Percentiles rank a stretch among this genome's conserved stretches.
phyloP scores from a whole-genome alignment of 1,140 invertebrate genomes.

The Chlorops oryzae region DNA sequence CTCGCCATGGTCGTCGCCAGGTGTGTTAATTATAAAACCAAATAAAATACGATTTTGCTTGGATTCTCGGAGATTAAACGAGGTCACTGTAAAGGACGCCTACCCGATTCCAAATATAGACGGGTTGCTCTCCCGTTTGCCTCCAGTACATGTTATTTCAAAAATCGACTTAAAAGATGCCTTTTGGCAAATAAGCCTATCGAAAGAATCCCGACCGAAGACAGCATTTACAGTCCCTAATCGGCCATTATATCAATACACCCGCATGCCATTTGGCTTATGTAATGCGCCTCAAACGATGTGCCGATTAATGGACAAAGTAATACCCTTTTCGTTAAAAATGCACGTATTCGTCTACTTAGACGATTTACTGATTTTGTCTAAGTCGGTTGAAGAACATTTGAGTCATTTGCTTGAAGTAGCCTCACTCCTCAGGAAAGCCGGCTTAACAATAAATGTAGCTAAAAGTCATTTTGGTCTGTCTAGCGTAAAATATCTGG shows the following conservation, averaged over 20 bases:
- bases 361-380: conserved; percentile 40
- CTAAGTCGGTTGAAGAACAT: conserved; percentile 41
- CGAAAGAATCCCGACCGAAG: conserved; percentile 25
- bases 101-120: conserved; percentile 29
- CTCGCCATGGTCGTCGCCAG: conserved; percentile 10
- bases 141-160: conserved; percentile 25
- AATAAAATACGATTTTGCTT: conserved; percentile 28
- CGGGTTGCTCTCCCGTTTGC: conserved; percentile 30
- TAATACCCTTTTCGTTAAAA: neutral
- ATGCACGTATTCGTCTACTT: conserved; percentile 5
- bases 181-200: conserved; percentile 30
- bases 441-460: conserved; percentile 20
- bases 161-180: conserved; percentile 27
- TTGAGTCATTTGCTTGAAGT: conserved; percentile 20
- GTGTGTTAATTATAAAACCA: conserved; percentile 2
- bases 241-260: conserved; percentile 25
- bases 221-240: conserved; percentile 40
- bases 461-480: conserved; percentile 9
- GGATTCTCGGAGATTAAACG: conserved; percentile 41
- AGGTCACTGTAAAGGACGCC: conserved; percentile 37
- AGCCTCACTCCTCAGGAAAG: conserved; percentile 11
- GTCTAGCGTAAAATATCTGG: neutral
- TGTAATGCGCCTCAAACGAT: conserved; percentile 12
- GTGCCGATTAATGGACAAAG: conserved; percentile 11
- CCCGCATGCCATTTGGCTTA: no score